phyloP scores from a whole-genome alignment of 1,140 invertebrate genomes.

The Drosophila tsacasi region DNA sequence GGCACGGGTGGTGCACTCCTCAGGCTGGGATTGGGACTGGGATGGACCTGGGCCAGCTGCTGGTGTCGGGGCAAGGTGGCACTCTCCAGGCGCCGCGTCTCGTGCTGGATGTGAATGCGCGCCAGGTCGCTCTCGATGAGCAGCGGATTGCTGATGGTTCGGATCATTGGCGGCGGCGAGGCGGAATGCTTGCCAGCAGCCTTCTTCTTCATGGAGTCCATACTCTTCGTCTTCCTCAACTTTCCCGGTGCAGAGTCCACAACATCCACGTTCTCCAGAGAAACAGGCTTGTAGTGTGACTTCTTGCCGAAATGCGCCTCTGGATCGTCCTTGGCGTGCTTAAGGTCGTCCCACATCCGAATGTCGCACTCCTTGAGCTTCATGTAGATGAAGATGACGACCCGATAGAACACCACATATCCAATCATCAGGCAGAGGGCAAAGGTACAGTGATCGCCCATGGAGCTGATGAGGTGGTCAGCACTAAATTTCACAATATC shows the following conservation, averaged over 20 bases:
- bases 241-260: conserved; percentile 42
- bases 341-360: conserved; percentile 67
- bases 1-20: conserved; percentile 69
- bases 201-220: conserved; percentile 21
- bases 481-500: conserved; percentile 54
- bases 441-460: conserved; percentile 61
- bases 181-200: neutral
- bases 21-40: conserved; percentile 63
- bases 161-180: conserved; percentile 53
- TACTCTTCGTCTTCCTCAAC: conserved; percentile 1
- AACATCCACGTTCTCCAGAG: conserved; percentile 62
- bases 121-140: conserved; percentile 68
- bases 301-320: conserved; percentile 54
- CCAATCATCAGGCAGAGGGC: conserved; percentile 54
- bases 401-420: conserved; percentile 63
- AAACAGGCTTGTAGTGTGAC: conserved; percentile 66
- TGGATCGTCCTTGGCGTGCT: conserved; percentile 61
- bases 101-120: conserved; percentile 68
- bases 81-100: conserved; percentile 57
- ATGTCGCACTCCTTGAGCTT: conserved; percentile 71
- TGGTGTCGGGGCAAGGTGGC: conserved; percentile 57
- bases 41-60: conserved; percentile 38
- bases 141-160: conserved; percentile 69
- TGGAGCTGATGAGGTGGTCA: conserved; percentile 52
- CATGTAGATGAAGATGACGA: conserved; percentile 71